Conservation (phyloP, 2,797 vertebrate genomes). For the Sciaenops ocellatus region DNA sequence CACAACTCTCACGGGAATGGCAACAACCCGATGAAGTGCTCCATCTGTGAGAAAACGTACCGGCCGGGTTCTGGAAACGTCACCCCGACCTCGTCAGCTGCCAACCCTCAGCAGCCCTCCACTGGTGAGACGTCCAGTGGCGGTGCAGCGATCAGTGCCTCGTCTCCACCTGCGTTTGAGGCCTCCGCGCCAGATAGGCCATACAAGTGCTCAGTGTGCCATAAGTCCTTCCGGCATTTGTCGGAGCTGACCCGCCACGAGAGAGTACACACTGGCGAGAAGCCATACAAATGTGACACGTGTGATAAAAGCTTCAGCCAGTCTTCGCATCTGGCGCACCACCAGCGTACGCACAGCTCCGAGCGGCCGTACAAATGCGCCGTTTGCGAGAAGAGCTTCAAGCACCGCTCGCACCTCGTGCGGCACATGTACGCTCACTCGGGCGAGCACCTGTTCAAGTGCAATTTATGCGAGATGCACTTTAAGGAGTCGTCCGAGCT, state of each 20-base stretch:
- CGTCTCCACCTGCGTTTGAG: slow-evolving; percentile 77
- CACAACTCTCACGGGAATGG: slow-evolving; percentile 92
- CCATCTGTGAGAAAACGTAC: slow-evolving; percentile 98
- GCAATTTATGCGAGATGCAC: slow-evolving; percentile 95
- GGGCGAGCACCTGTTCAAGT: slow-evolving; percentile 96
- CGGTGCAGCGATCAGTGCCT: slow-evolving; percentile 81
- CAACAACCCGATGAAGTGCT: slow-evolving; percentile 94
- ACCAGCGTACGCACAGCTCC: slow-evolving; percentile 96
- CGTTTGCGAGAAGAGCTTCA: slow-evolving; percentile 97
- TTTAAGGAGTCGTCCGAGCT: slow-evolving; percentile 97
- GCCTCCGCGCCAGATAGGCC: slow-evolving; percentile 89
- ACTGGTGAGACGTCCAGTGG: slow-evolving; percentile 83
- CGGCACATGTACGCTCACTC: slow-evolving; percentile 98
- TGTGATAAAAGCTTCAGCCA: slow-evolving; percentile 99
- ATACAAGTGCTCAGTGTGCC: slow-evolving; percentile 96
- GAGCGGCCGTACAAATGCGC: slow-evolving; percentile 97
- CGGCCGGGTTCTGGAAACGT: slow-evolving; percentile 86
- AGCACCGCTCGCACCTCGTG: slow-evolving; percentile 96
- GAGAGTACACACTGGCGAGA: slow-evolving; percentile 95
- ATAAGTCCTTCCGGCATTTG: slow-evolving; percentile 96
- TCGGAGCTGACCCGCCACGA: slow-evolving; percentile 96
- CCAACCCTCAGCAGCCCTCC: slow-evolving; percentile 86
- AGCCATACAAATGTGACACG: slow-evolving; percentile 97
- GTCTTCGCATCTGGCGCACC: slow-evolving; percentile 96
- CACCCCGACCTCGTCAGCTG: slow-evolving; percentile 83